phyloP scores from a whole-genome alignment of 2,888 invertebrate species.

The Mythimna albipuncta region DNA sequence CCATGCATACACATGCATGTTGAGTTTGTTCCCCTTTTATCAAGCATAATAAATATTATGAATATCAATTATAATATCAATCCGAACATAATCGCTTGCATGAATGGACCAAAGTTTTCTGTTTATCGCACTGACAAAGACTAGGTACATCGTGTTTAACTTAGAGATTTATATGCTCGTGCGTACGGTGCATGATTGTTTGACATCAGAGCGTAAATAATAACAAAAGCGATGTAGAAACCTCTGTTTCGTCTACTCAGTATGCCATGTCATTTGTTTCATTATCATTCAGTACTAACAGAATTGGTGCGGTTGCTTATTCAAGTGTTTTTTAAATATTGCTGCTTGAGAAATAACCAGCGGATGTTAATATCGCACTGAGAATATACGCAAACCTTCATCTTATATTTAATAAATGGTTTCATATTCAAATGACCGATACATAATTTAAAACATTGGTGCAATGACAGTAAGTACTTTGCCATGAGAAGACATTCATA shows the following conservation, averaged over 20 bases:
- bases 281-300: slow-evolving; percentile 47
- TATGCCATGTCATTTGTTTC: slow-evolving; percentile 42
- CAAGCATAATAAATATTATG: slow-evolving; percentile 23
- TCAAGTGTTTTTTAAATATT: slow-evolving; percentile 36
- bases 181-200: slow-evolving; percentile 50
- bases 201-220: slow-evolving; percentile 54
- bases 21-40: slow-evolving; percentile 12
- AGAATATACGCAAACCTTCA: slow-evolving; percentile 24
- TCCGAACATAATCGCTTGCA: slow-evolving; percentile 32
- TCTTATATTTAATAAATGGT: slow-evolving; percentile 22
- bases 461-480: slow-evolving; percentile 18
- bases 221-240: slow-evolving; percentile 35
- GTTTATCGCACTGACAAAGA: slow-evolving; percentile 54
- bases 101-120: slow-evolving; percentile 53
- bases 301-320: slow-evolving; percentile 27
- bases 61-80: slow-evolving; percentile 42
- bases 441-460: slow-evolving; percentile 33
- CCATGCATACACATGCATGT: neutral
- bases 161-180: slow-evolving; percentile 44
- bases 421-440: slow-evolving; percentile 36
- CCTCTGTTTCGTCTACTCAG: slow-evolving; percentile 40
- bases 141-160: slow-evolving; percentile 26
- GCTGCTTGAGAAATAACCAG: slow-evolving; percentile 33
- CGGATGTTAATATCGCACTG: slow-evolving; percentile 35
- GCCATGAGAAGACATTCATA: slow-evolving; percentile 23